Evolutionary conservation across 2,113 vertebrate species (phyloP).

Genomic region (Syrrhaptes paradoxus): DNA sequence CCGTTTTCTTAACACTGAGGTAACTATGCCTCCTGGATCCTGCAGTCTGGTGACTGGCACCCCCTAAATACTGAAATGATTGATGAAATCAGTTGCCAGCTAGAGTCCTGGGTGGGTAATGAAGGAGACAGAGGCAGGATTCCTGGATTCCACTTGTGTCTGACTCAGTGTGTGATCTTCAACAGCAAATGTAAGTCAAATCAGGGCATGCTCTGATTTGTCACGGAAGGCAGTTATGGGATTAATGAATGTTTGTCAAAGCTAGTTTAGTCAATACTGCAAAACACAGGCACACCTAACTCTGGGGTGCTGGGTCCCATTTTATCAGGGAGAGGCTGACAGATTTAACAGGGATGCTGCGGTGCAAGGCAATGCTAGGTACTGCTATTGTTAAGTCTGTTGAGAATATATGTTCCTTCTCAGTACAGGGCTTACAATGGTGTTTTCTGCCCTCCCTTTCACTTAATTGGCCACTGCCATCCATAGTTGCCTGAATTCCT

Average conservation of each 20-base stretch:
- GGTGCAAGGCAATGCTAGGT: neutral
- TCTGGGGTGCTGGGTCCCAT: neutral
- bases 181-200: slow-evolving; percentile 10
- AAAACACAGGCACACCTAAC: neutral
- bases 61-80: neutral
- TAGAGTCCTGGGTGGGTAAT: neutral
- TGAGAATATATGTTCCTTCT: neutral
- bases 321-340: neutral
- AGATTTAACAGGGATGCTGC: neutral
- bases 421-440: neutral
- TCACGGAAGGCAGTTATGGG: neutral
- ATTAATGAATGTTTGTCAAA: slow-evolving; percentile 17
- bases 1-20: neutral
- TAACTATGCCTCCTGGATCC: neutral
- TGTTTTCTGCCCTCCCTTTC: neutral
- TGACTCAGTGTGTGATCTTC: slow-evolving; percentile 33
- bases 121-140: neutral
- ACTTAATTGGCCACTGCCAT: neutral
- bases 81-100: slow-evolving; percentile 12
- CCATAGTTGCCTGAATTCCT: neutral
- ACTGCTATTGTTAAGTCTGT: neutral
- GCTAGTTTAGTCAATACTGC: neutral
- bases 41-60: neutral
- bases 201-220: slow-evolving; percentile 16
- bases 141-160: slow-evolving; percentile 19